These are phyloP conservation scores for Otus sunia DNA, from an alignment of 2,113 vertebrate genomes.

Conservation along the genomic window DNA sequence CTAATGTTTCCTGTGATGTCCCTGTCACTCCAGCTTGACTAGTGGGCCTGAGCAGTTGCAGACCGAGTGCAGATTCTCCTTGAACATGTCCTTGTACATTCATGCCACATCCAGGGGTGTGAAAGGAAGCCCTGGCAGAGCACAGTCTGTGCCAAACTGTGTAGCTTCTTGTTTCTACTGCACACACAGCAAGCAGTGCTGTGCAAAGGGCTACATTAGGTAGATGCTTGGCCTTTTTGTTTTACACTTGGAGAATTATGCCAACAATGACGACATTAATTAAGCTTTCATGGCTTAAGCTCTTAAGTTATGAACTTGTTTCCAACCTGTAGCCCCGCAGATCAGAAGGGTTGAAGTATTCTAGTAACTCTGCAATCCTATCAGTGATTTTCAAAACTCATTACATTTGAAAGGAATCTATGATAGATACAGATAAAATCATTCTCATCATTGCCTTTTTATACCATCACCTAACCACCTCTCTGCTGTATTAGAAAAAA, in stretches of 20 bases:
- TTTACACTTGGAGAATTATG: constrained; percentile 1
- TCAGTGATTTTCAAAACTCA: constrained; percentile 39
- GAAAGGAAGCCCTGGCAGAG: neutral
- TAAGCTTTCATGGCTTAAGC: constrained; percentile 17
- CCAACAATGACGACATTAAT: constrained; percentile 52
- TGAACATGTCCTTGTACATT: neutral
- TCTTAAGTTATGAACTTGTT: constrained; percentile 46
- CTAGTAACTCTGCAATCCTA: neutral
- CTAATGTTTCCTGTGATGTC: neutral
- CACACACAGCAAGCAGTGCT: neutral
- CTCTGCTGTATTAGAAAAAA: constrained; percentile 22
- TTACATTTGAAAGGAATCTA: constrained; percentile 18
- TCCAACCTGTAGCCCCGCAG: constrained; percentile 9
- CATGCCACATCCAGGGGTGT: neutral
- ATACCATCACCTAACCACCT: neutral
- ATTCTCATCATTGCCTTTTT: constrained; percentile 5
- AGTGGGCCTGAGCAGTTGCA: neutral
- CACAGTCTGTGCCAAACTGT: neutral
- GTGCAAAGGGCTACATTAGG: neutral
- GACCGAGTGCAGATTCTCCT: neutral
- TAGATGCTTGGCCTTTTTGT: neutral
- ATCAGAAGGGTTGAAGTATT: constrained; percentile 24
- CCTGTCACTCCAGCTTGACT: neutral
- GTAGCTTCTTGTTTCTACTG: neutral
- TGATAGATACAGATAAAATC: constrained; percentile 22